These are phyloP conservation scores for Ochotona curzoniae DNA, from an alignment of 2,113 vertebrate species.

Conservation along the genomic window DNA sequence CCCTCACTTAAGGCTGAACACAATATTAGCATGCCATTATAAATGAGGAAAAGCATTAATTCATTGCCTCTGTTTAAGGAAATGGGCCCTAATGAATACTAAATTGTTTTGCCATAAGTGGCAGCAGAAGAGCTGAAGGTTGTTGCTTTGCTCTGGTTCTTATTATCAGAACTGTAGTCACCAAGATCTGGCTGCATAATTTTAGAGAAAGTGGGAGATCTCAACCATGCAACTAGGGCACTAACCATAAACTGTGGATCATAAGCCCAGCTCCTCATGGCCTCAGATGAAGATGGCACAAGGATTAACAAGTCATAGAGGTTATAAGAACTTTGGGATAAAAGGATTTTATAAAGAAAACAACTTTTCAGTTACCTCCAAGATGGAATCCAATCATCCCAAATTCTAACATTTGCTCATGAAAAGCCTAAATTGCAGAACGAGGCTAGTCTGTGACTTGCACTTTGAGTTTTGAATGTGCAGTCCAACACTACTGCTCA, in stretches of 20 bases:
- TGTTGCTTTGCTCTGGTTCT: background rate
- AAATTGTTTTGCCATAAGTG: background rate
- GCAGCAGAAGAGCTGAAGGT: background rate
- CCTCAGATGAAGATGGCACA: background rate
- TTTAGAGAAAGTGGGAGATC: background rate
- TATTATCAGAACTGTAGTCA: background rate
- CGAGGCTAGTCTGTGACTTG: background rate
- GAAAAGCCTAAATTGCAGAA: background rate
- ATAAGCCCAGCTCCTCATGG: background rate
- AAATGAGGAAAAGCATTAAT: constrained; percentile 39
- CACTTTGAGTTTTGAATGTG: background rate
- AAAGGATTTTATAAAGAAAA: background rate
- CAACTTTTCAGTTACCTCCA: background rate
- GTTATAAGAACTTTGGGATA: background rate
- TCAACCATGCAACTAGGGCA: background rate
- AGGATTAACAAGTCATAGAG: background rate
- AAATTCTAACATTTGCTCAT: background rate
- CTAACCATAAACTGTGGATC: background rate
- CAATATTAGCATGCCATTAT: background rate
- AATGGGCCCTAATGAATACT: background rate
- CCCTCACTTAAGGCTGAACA: background rate
- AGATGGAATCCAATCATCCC: background rate
- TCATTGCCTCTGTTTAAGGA: constrained; percentile 40
- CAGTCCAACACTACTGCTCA: background rate
- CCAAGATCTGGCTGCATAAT: background rate